These are phyloP conservation scores for Enteromius mattozi DNA, from an alignment of 2,797 vertebrate genomes.

Conservation along the genomic window DNA sequence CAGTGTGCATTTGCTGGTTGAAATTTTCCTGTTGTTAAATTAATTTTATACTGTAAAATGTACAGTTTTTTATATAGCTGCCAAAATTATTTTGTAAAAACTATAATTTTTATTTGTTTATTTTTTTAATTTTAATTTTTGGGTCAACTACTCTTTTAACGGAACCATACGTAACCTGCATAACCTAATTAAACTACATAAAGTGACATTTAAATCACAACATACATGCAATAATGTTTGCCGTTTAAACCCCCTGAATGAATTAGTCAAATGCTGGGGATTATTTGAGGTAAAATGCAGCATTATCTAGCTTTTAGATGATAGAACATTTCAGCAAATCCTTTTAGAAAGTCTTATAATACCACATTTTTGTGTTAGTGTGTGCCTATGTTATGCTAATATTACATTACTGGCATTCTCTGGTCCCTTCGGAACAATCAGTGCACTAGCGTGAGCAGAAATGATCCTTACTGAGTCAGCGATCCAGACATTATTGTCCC, in stretches of 20 bases:
- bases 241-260: background rate
- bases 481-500: conserved; percentile 22
- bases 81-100: background rate
- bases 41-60: background rate
- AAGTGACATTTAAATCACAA: background rate
- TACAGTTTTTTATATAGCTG: background rate
- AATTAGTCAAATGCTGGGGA: background rate
- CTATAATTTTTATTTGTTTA: too few relatives aligned
- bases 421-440: background rate
- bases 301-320: background rate
- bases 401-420: background rate
- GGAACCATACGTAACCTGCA: background rate
- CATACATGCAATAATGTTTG: background rate
- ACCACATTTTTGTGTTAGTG: background rate
- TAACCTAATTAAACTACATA: background rate
- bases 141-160: background rate
- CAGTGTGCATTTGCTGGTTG: background rate
- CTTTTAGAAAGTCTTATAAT: background rate
- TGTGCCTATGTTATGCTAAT: background rate
- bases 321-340: background rate
- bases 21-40: background rate
- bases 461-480: conserved; percentile 28
- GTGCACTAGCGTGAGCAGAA: background rate
- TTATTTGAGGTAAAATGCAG: background rate
- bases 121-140: background rate